Conservation (phyloP, 2,113 vertebrate species). For the Rhabdomys dilectus region DNA sequence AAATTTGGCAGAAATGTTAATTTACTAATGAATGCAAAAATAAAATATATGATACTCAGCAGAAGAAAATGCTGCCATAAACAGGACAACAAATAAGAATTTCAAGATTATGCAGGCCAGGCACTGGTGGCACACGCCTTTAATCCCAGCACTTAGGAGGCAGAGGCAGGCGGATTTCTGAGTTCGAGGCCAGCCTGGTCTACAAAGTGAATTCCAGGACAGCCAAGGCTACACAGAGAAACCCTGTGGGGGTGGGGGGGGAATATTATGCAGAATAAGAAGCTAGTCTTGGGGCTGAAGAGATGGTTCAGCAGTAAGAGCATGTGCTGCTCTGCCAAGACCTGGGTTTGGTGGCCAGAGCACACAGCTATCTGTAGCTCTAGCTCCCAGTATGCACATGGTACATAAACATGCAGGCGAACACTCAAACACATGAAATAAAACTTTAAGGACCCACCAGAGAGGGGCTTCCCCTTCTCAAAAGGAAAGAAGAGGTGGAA, state of each 20-base stretch:
- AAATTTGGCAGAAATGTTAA: not conserved
- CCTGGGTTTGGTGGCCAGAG: not conserved
- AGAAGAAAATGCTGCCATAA: not conserved
- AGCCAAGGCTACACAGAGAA: too few species aligned
- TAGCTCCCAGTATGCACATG: not conserved
- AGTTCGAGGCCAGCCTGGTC: too few species aligned
- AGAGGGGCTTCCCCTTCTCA: not conserved
- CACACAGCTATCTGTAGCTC: not conserved
- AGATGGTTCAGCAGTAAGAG: not conserved
- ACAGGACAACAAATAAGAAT: not conserved
- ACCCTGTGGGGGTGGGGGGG: too few species aligned
- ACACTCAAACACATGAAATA: not conserved
- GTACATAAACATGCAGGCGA: not conserved
- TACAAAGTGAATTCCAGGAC: too few species aligned
- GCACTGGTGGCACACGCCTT: too few species aligned
- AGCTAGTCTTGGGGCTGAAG: not conserved
- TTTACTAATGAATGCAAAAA: not conserved
- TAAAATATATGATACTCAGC: constrained; percentile 1
- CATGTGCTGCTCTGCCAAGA: not conserved
- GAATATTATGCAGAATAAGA: not conserved
- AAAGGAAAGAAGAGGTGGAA: too few species aligned
- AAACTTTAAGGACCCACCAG: not conserved
- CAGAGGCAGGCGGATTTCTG: too few species aligned
- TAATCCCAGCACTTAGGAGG: too few species aligned
- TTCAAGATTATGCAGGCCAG: too few species aligned